These are phyloP conservation scores for Drosophila setifemur DNA, from an alignment of 1,140 invertebrate genomes.

Conservation along the genomic window DNA sequence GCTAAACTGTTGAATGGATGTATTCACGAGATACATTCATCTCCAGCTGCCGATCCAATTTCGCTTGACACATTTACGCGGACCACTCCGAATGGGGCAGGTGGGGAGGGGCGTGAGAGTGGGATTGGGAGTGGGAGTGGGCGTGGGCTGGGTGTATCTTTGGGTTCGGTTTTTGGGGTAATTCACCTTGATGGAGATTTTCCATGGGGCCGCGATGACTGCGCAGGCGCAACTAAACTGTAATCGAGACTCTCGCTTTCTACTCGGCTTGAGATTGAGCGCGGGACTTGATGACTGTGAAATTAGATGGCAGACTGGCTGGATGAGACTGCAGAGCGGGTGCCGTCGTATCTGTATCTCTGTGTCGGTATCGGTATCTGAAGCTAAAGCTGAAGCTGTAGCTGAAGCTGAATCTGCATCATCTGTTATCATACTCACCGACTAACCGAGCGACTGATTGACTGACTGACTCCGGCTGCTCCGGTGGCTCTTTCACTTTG, in stretches of 20 bases:
- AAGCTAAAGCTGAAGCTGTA: too few species aligned
- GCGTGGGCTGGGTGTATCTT: too few species aligned
- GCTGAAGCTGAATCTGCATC: too few species aligned
- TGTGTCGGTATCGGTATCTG: too few species aligned
- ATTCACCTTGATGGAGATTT: conserved; percentile 44
- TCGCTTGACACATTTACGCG: conserved; percentile 33
- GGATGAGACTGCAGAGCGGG: conserved; percentile 23
- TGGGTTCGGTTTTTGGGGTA: conserved; percentile 25
- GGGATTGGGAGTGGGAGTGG: conserved; percentile 1
- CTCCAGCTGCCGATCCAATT: conserved; percentile 16
- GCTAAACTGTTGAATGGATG: conserved; percentile 3
- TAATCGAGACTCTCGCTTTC: conserved; percentile 72
- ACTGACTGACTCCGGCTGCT: conserved; percentile 29
- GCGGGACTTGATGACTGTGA: conserved; percentile 63
- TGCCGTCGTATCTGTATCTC: conserved; percentile 36
- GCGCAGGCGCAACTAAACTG: conserved; percentile 57
- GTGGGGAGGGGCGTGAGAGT: neutral
- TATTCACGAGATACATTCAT: conserved; percentile 22
- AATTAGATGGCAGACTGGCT: conserved; percentile 43
- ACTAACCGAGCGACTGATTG: conserved; percentile 60
- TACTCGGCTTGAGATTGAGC: conserved; percentile 33
- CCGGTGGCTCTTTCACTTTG: conserved; percentile 63
- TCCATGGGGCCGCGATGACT: conserved; percentile 42
- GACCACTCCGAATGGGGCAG: too few species aligned
- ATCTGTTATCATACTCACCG: conserved; percentile 62